Evolutionary conservation across 2,113 vertebrate genomes (phyloP).

Genomic region (Urocynchramus pylzowi): DNA sequence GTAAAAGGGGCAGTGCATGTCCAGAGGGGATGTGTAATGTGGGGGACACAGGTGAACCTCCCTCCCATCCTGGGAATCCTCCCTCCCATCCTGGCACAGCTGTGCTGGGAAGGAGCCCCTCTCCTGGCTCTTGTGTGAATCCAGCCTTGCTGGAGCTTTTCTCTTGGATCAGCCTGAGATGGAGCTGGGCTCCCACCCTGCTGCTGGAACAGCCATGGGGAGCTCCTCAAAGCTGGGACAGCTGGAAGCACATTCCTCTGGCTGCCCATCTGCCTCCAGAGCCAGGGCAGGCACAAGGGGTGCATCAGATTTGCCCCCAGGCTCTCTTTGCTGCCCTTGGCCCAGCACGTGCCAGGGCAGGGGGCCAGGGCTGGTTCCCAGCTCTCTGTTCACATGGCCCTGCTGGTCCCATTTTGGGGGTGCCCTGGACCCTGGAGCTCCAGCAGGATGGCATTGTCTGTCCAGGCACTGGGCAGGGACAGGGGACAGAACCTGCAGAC

Average conservation of each 20-base stretch:
- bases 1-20: slow-evolving; percentile 5
- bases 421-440: neutral
- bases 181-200: fast-evolving
- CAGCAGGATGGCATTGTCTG: neutral
- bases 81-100: neutral
- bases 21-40: neutral
- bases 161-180: neutral
- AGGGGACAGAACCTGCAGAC: neutral
- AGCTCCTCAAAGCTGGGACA: neutral
- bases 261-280: neutral
- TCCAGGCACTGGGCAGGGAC: neutral
- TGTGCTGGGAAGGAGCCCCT: neutral
- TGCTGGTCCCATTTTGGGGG: neutral
- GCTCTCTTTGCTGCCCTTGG: neutral
- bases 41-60: neutral
- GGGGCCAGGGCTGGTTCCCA: neutral
- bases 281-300: neutral
- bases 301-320: neutral
- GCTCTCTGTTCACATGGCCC: neutral
- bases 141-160: neutral
- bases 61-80: neutral
- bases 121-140: neutral
- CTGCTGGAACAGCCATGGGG: neutral
- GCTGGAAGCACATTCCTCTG: neutral
- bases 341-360: neutral